Conservation (phyloP, 2,888 invertebrate species). For the Acronicta psi region DNA sequence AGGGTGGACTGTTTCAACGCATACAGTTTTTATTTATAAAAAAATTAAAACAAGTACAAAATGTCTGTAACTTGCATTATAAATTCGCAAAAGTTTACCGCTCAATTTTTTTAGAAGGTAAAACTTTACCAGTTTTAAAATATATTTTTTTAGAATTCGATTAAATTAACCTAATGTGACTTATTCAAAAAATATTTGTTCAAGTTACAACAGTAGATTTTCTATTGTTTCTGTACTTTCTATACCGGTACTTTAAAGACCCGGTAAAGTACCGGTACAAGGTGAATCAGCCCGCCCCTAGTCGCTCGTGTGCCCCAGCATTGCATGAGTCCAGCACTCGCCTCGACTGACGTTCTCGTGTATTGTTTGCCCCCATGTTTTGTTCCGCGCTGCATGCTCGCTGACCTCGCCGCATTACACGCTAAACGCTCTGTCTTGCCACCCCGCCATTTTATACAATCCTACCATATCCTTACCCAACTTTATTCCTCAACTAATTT, state of each 20-base stretch:
- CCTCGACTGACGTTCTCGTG: conserved; percentile 72
- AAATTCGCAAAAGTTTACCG: no score
- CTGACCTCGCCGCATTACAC: conserved; percentile 75
- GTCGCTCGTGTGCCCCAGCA: conserved; percentile 62
- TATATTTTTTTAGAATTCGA: no score
- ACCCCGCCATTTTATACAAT: conserved; percentile 53
- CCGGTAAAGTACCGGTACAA: background rate
- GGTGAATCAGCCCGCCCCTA: conserved; percentile 17
- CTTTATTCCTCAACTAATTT: background rate
- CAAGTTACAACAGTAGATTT: no score
- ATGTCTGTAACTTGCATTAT: background rate
- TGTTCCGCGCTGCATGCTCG: conserved; percentile 79
- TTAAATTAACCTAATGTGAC: no score
- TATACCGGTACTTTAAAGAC: no score
- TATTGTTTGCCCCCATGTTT: conserved; percentile 84
- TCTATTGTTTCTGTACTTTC: no score
- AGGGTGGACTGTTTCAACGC: conserved; percentile 18
- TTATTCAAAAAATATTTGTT: no score
- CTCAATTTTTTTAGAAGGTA: no score
- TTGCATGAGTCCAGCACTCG: conserved; percentile 72
- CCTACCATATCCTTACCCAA: conserved; percentile 11
- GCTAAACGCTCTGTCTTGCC: conserved; percentile 75
- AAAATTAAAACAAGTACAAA: background rate
- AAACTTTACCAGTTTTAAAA: no score
- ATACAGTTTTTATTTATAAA: no score